A percentile compares a stretch with the other conserved stretches of the same genome.
Evolutionary conservation across 1,140 invertebrate genomes (phyloP).

Genomic region (Pogonognathellus flavescens): DNA sequence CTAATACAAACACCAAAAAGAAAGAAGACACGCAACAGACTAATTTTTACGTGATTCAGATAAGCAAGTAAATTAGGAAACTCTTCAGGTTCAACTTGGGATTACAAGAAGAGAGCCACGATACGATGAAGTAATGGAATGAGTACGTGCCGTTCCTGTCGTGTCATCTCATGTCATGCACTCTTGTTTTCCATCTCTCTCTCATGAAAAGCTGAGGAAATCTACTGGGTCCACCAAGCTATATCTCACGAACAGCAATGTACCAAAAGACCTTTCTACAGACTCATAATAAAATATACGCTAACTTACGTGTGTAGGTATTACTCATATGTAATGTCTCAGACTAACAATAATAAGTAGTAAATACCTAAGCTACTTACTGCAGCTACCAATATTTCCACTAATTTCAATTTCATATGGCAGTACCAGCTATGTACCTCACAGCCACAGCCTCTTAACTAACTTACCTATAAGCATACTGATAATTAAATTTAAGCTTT

Average conservation of each 20-base stretch:
- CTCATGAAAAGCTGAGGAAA: constrained; percentile 9
- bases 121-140: not conserved
- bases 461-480: too few relatives aligned
- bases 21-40: constrained; percentile 58
- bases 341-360: too few relatives aligned
- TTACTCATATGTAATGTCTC: too few relatives aligned
- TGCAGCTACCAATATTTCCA: too few relatives aligned
- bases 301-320: too few relatives aligned
- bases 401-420: too few relatives aligned
- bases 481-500: too few relatives aligned
- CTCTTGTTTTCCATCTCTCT: constrained; percentile 11
- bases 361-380: too few relatives aligned
- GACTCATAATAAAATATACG: too few relatives aligned
- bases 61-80: constrained; percentile 61
- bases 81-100: constrained; percentile 53
- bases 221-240: not conserved
- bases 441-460: too few relatives aligned
- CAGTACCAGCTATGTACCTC: too few relatives aligned
- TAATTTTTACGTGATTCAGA: constrained; percentile 58
- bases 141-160: not conserved
- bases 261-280: too few relatives aligned
- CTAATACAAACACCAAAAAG: not conserved
- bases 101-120: constrained; percentile 29
- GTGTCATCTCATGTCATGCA: constrained; percentile 29
- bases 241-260: not conserved